Percentiles rank a stretch among this genome's conserved stretches.
Conservation (phyloP, 2,888 invertebrate genomes). For the Caradrina kadenii region DNA sequence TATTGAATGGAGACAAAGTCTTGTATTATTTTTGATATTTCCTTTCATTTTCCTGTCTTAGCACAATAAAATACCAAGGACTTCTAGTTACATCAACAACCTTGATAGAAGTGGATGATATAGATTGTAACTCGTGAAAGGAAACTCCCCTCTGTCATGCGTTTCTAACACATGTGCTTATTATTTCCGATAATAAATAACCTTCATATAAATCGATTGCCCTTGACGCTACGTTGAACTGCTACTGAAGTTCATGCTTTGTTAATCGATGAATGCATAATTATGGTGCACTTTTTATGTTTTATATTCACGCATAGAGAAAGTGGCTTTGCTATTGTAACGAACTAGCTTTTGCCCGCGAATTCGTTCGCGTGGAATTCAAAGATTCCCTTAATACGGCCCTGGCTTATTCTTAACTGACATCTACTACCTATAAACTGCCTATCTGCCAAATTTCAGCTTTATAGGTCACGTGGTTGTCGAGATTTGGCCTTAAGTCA, state of each 20-base stretch:
- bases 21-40: too few relatives aligned
- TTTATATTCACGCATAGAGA: background rate
- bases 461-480: too few relatives aligned
- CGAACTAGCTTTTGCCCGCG: too few relatives aligned
- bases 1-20: too few relatives aligned
- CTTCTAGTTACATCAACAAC: background rate
- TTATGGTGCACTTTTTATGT: background rate
- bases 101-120: constrained; percentile 2
- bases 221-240: constrained; percentile 38
- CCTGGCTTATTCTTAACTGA: too few relatives aligned
- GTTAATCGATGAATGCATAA: constrained; percentile 29
- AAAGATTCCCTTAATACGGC: too few relatives aligned
- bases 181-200: constrained; percentile 31
- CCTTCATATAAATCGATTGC: constrained; percentile 39
- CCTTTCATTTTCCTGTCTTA: background rate
- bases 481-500: too few relatives aligned
- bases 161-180: constrained; percentile 5
- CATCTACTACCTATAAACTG: too few relatives aligned
- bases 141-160: constrained; percentile 2
- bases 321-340: background rate
- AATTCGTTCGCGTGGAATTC: too few relatives aligned
- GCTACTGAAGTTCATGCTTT: constrained; percentile 9
- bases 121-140: constrained; percentile 8
- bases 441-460: too few relatives aligned
- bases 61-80: background rate